Conservation (phyloP, 2,113 vertebrate species). For the Parus major region DNA sequence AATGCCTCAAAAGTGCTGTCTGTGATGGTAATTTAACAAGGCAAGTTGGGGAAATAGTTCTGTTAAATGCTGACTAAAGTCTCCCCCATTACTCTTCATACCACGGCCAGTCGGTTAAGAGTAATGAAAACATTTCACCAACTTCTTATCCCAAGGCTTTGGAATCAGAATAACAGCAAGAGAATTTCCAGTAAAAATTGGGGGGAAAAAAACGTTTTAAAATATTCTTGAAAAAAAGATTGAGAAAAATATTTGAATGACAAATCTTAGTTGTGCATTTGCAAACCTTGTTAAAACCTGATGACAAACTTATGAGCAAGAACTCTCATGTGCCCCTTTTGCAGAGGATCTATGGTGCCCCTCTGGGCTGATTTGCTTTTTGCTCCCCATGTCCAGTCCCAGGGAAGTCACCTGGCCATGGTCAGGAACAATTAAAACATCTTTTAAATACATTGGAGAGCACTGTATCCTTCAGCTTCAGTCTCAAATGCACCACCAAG, state of each 20-base stretch:
- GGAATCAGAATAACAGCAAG: not conserved
- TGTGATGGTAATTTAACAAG: not conserved
- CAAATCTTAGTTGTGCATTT: not conserved
- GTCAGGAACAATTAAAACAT: not conserved
- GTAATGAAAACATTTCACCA: not conserved
- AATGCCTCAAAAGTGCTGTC: rapidly evolving
- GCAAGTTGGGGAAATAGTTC: not conserved
- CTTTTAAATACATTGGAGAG: not conserved
- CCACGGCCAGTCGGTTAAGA: not conserved
- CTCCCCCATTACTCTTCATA: not conserved
- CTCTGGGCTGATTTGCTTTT: not conserved
- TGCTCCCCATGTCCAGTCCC: not conserved
- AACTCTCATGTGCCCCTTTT: not conserved
- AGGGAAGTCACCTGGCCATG: not conserved
- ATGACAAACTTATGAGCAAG: not conserved
- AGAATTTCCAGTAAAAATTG: not conserved
- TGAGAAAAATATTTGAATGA: not conserved
- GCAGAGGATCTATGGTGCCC: rapidly evolving
- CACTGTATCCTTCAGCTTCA: not conserved
- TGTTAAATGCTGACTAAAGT: not conserved
- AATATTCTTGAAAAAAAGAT: not conserved
- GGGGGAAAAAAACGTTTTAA: rapidly evolving
- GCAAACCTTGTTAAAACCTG: not conserved
- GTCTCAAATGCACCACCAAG: not conserved
- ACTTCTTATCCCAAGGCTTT: not conserved